Evolutionary conservation across 1,140 invertebrate genomes (phyloP), one percentile per base, ranked within the genome.

Genomic region (Magallana ariakensis): DNA sequence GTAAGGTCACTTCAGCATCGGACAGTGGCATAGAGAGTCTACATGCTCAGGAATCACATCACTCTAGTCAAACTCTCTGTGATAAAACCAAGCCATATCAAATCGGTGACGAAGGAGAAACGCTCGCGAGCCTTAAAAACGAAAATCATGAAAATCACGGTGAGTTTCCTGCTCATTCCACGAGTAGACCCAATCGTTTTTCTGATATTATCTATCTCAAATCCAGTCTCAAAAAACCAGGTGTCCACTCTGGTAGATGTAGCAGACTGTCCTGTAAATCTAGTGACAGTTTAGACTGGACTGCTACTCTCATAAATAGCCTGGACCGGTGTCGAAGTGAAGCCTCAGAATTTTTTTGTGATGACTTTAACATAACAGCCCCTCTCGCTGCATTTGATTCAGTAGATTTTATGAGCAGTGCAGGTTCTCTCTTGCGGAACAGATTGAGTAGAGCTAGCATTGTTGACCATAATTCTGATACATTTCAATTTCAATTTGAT

Each of bases 401-500:
- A 80, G 53, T 91, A 80, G 91, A 92, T 88, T 91, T 91, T 88
- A 84, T 91, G 33, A 89, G 89, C 56, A 90, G 89, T 86, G 83
- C 87, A 60, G 85, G 66, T 19, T 58, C 81, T 80, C 82, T 88
- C 13, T 62, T 80, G 54, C 16, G 80, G 54, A 89, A 87, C 81
- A 56, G 56, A 70, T 85, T 62, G 75, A 87, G 83, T 84, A 89
- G 70, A 84, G 82, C 84, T 62, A 87, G 85, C 81, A 80, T 70
- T 62, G 81, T 91, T 85, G 87, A 89, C 81, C 88, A 90, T 89
- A 84, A 87, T 57, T 89, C 89, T 90, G 90, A 91, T 87, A 89
- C 88, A 84, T 91, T 91, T 89, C 84, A 89, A 88, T 91, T 91
- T 91, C 88, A 91, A 91, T 91, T 91, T 91, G 90, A 91, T 91